phyloP scores from a whole-genome alignment of 2,888 invertebrate genomes.

The Pheosia tremula region DNA sequence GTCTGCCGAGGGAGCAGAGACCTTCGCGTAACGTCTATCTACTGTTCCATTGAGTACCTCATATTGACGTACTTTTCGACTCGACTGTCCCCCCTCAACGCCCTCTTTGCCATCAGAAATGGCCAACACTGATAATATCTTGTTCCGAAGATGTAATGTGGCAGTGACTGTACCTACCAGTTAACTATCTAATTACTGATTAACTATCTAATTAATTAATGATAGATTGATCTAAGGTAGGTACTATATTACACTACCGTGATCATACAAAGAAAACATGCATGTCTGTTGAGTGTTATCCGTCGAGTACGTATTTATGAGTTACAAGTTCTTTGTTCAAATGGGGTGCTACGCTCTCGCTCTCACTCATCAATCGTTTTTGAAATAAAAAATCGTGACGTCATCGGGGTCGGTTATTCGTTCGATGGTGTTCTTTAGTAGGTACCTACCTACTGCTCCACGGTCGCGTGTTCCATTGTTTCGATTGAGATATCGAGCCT shows the following conservation, averaged over 20 bases:
- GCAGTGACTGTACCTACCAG: background rate
- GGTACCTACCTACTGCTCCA: background rate
- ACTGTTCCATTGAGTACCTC: conserved; percentile 42
- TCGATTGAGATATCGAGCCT: background rate
- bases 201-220: background rate
- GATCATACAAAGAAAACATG: background rate
- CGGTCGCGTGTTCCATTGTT: background rate
- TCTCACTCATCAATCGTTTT: background rate
- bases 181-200: background rate
- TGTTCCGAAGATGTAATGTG: too few species aligned
- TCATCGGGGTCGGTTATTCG: conserved; percentile 32
- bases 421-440: conserved; percentile 12
- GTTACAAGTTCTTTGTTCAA: conserved; percentile 35
- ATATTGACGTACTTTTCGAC: conserved; percentile 5
- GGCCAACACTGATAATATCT: too few species aligned
- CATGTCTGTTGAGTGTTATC: background rate
- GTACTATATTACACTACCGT: too few species aligned
- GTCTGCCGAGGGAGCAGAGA: conserved; percentile 77
- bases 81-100: conserved; percentile 7
- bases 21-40: conserved; percentile 61
- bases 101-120: too few species aligned
- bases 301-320: background rate
- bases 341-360: conserved; percentile 14
- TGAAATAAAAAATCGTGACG: conserved; percentile 21
- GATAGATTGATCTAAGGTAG: too few species aligned